Evolutionary conservation across 1,140 invertebrate species (phyloP).

Genomic region (Neodiprion lecontei): DNA sequence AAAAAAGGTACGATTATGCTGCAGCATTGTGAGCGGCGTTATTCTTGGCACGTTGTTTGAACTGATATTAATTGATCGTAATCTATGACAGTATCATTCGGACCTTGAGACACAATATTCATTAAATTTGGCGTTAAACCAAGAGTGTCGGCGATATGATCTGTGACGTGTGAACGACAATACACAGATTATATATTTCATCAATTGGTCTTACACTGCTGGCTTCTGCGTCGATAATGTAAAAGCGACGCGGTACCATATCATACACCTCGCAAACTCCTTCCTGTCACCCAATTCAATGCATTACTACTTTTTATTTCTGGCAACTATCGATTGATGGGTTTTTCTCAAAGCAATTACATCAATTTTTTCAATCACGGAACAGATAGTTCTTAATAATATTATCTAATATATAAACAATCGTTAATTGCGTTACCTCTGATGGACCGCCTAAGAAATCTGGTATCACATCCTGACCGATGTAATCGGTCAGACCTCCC

Average conservation of each 20-base stretch:
- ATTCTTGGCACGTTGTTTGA: too few species aligned
- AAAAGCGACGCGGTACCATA: conserved; percentile 59
- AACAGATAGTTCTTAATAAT: too few species aligned
- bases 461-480: conserved; percentile 85
- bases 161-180: conserved; percentile 5
- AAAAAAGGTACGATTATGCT: too few species aligned
- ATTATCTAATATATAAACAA: not conserved
- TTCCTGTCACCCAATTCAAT: conserved; percentile 53
- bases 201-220: conserved; percentile 51
- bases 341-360: conserved; percentile 13
- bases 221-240: conserved; percentile 52
- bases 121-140: too few species aligned
- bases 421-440: conserved; percentile 70
- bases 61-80: too few species aligned
- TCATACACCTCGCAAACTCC: conserved; percentile 52
- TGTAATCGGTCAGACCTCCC: conserved; percentile 86
- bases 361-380: conserved; percentile 10
- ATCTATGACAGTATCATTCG: too few species aligned
- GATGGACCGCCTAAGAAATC: conserved; percentile 91
- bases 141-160: not conserved
- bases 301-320: conserved; percentile 31
- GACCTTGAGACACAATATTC: too few species aligned
- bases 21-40: too few species aligned
- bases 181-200: conserved; percentile 9
- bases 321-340: conserved; percentile 19